A percentile compares a stretch with the other conserved stretches of the same genome.
Conservation (phyloP, 2,113 vertebrate species). For the Suncus etruscus region DNA sequence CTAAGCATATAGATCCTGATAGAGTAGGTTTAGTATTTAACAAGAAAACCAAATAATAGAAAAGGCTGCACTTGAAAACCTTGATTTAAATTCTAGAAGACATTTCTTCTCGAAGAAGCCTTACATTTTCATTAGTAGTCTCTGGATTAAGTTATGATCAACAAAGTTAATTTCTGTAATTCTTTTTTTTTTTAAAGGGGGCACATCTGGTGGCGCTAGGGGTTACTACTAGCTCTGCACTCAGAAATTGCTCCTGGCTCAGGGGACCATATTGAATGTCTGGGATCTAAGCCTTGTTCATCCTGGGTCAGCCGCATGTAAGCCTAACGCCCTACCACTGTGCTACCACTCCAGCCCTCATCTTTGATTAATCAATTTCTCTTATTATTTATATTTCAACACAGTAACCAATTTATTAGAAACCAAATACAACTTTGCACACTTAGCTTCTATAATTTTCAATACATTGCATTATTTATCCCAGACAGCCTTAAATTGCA, state of each 20-base stretch:
- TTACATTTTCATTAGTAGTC: background rate
- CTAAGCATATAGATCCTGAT: background rate
- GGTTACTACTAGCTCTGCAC: too few species aligned
- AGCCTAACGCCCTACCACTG: too few species aligned
- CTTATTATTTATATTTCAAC: constrained; percentile 15
- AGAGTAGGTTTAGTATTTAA: background rate
- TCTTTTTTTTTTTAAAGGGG: too few species aligned
- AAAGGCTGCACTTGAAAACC: background rate
- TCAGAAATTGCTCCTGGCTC: too few species aligned
- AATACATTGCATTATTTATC: constrained; percentile 14
- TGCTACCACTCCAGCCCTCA: too few species aligned
- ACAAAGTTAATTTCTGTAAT: background rate
- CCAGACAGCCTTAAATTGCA: constrained; percentile 18
- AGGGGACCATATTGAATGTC: too few species aligned
- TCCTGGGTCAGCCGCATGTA: too few species aligned
- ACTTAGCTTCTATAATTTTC: background rate
- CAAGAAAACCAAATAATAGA: background rate
- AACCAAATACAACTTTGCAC: constrained; percentile 2
- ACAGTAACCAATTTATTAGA: background rate
- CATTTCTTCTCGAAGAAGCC: background rate
- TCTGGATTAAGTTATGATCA: background rate
- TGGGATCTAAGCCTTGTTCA: too few species aligned
- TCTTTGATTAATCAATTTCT: background rate
- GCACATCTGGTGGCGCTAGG: too few species aligned
- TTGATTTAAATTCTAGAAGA: constrained; percentile 8